Evolutionary conservation across 92 coral and sea anemone genomes (phyloP), one percentile per base, ranked within the genome.

Genomic region (Palythoa grandiflora): DNA sequence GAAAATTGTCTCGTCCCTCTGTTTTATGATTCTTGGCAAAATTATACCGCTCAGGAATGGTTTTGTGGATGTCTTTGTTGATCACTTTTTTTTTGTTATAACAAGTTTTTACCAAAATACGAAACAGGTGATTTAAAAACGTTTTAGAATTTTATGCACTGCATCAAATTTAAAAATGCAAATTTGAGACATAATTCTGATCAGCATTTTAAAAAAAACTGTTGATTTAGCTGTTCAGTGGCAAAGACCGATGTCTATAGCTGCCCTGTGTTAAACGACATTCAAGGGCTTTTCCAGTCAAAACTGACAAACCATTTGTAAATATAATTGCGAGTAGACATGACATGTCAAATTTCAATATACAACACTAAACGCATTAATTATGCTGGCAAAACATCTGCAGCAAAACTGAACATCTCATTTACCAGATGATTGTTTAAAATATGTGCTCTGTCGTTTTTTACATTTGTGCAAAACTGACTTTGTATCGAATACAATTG

Each of bases 181-280:
- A 79, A 79, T 60, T 48, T 7, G 3, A 13, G 28, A 44, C n/a
- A 21, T 3, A n/a, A n/a, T 12, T 60, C 17, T 17, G 72, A 17
- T 60, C 19, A 44, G 15, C 59, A 53, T 21, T 13, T 28, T 28
- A 28, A 28, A 35, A 79, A 40, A 44, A 44, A 1, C 19, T 80
- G 74, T 80, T 80, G 36, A 39, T 44, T 40, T 80, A 80, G 85
- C 85, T 80, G 85, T 50, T 10, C 10, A 39, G 36, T 38, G 40
- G 38, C 71, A 37, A 17, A 12, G 71, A 21, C 55, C 38, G 38
- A 68, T 4, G 36, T 20, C 37, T 11, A 6, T 51, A 9, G 9
- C 51, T n/a, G 73, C 17, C 19, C 20, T 28, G 11, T 10, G 37
- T 73, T 76, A 10, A 50, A 39, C 35, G 74, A 63, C 51, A 78